Percentiles rank a stretch among this genome's conserved stretches.
phyloP scores from a whole-genome alignment of 1,140 invertebrate genomes.

The Lucilia sericata region DNA sequence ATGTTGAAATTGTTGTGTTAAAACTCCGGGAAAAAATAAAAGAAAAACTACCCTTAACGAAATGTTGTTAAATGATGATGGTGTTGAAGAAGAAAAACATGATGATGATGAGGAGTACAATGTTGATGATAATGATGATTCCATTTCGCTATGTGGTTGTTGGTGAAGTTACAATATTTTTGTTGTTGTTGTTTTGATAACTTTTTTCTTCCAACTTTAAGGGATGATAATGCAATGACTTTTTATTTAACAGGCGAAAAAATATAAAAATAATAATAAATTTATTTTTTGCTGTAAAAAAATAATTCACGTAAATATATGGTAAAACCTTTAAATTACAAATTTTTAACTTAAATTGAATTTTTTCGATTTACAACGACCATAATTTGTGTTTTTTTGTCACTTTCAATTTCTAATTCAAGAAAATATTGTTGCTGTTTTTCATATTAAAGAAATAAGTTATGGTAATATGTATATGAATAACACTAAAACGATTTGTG shows the following conservation, averaged over 20 bases:
- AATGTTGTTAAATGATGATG: not conserved
- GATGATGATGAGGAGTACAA: not conserved
- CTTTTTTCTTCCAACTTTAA: constrained; percentile 33
- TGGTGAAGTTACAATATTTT: not conserved
- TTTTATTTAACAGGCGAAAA: not conserved
- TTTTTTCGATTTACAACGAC: not conserved
- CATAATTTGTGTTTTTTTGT: not conserved
- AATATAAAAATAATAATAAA: not conserved
- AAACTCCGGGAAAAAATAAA: not conserved
- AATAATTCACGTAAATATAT: constrained; percentile 1
- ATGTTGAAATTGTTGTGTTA: constrained; percentile 31
- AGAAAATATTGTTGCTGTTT: not conserved
- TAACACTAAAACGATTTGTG: too few species aligned
- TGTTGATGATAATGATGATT: constrained; percentile 1
- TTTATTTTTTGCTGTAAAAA: not conserved
- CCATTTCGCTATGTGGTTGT: not conserved
- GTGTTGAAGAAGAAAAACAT: constrained; percentile 17
- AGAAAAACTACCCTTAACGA: constrained; percentile 28
- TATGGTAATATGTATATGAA: too few species aligned
- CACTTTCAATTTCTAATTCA: not conserved
- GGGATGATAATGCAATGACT: constrained; percentile 42
- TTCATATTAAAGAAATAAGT: not conserved
- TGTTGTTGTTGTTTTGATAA: not conserved
- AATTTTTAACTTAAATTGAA: not conserved
- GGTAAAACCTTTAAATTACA: constrained; percentile 30